A percentile compares a stretch with the other conserved stretches of the same genome.
Conservation (phyloP, 2,797 vertebrate genomes). For the Girardinus metallicus region DNA sequence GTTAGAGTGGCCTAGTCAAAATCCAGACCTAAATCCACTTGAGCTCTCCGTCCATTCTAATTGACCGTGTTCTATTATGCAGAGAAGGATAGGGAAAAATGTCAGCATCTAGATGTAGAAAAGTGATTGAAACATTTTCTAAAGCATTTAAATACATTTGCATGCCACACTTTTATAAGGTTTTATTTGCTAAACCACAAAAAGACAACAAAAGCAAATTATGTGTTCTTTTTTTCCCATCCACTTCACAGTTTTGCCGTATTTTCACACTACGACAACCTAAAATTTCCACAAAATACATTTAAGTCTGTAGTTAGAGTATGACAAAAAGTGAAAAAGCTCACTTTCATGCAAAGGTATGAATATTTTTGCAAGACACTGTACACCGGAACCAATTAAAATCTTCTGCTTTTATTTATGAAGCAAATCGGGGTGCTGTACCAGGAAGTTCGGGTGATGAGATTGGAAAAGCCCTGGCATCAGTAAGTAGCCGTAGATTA, state of each 20-base stretch:
- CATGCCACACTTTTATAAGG: background rate
- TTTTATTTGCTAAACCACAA: background rate
- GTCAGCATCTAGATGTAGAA: background rate
- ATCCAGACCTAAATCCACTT: background rate
- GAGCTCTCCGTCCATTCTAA: background rate
- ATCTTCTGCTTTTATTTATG: slow-evolving; percentile 3
- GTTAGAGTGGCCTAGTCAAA: background rate
- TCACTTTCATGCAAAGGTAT: too few relatives aligned
- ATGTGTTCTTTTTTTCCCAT: background rate
- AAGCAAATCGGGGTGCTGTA: slow-evolving; percentile 86
- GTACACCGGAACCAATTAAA: background rate
- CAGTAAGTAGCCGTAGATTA: slow-evolving; percentile 82
- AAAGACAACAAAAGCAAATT: background rate
- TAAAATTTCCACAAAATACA: background rate
- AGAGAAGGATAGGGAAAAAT: background rate
- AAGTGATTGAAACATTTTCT: background rate
- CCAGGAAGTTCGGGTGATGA: slow-evolving; percentile 95
- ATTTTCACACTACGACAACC: background rate
- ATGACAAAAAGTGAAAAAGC: background rate
- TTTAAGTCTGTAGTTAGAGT: background rate
- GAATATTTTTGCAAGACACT: background rate
- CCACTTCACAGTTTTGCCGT: background rate
- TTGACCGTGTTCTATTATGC: background rate
- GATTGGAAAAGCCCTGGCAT: slow-evolving; percentile 96
- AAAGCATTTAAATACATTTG: background rate